Evolutionary conservation across 2,797 vertebrate species (phyloP).

Genomic region (Sebastes oblongus): DNA sequence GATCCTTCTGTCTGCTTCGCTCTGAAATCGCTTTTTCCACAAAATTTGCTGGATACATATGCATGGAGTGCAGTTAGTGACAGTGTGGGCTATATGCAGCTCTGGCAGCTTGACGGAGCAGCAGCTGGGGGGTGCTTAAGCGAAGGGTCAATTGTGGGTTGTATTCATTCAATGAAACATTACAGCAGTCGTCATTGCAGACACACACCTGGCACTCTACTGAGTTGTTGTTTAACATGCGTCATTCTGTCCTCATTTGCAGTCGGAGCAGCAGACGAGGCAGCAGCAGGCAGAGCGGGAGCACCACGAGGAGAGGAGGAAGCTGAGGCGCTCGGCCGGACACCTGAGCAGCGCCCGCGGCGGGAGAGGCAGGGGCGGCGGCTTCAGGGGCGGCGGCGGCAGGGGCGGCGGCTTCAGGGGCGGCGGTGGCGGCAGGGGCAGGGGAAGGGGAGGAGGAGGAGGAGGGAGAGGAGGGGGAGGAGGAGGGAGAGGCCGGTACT

Average conservation of each 20-base stretch:
- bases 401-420: conserved; percentile 55
- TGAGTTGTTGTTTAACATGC: background rate
- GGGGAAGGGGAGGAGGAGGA: conserved; percentile 55
- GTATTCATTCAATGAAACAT: too few relatives aligned
- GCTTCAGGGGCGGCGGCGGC: conserved; percentile 49
- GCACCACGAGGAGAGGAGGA: conserved; percentile 91
- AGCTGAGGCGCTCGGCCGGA: conserved; percentile 88
- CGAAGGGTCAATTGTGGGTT: too few relatives aligned
- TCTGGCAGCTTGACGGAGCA: too few relatives aligned
- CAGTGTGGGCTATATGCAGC: too few relatives aligned
- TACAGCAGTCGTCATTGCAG: too few relatives aligned
- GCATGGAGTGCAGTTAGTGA: too few relatives aligned
- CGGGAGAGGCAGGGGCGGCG: conserved; percentile 63
- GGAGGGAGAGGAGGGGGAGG: conserved; percentile 55
- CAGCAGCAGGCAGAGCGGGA: conserved; percentile 90
- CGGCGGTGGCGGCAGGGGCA: conserved; percentile 40
- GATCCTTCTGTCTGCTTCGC: too few relatives aligned
- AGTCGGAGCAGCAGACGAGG: conserved; percentile 89
- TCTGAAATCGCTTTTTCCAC: too few relatives aligned
- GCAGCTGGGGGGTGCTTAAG: too few relatives aligned
- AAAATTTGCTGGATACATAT: too few relatives aligned
- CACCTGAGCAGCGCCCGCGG: conserved; percentile 85
- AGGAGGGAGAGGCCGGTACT: conserved; percentile 57
- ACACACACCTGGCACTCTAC: too few relatives aligned
- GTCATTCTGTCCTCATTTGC: conserved; percentile 15